A percentile compares a stretch with the other conserved stretches of the same genome.
phyloP scores from a whole-genome alignment of 2,113 vertebrate genomes.

The Ursus arctos region DNA sequence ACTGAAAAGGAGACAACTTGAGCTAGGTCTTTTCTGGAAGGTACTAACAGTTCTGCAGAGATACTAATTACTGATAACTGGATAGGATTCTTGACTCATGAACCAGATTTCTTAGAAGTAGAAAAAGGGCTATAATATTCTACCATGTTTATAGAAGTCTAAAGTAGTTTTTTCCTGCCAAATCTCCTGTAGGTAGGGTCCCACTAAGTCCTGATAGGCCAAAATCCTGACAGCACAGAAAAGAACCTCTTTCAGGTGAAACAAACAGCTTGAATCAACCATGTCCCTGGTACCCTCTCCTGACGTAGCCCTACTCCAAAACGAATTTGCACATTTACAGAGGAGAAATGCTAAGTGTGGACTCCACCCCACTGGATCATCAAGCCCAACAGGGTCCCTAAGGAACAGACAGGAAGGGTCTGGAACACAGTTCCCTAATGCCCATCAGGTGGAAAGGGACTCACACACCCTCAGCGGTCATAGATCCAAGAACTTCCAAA shows the following conservation, averaged over 20 bases:
- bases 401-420: slow-evolving; percentile 43
- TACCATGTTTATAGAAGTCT: background rate
- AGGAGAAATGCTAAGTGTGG: slow-evolving; percentile 2
- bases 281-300: background rate
- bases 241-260: background rate
- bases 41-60: slow-evolving; percentile 41
- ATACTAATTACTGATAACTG: slow-evolving; percentile 28
- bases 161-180: background rate
- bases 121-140: background rate
- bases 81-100: background rate
- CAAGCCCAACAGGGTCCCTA: background rate
- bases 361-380: background rate
- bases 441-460: slow-evolving; percentile 13
- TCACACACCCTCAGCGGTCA: background rate
- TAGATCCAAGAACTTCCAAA: background rate
- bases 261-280: background rate
- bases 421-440: slow-evolving; percentile 36
- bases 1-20: background rate
- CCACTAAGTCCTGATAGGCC: background rate
- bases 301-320: slow-evolving; percentile 1
- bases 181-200: slow-evolving; percentile 8
- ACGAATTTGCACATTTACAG: slow-evolving; percentile 54
- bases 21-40: slow-evolving; percentile 50
- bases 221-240: background rate
- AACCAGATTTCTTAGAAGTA: background rate